A percentile compares a stretch with the other conserved stretches of the same genome.
Conservation (phyloP, 2,113 vertebrate species). For the Pitta sordida region DNA sequence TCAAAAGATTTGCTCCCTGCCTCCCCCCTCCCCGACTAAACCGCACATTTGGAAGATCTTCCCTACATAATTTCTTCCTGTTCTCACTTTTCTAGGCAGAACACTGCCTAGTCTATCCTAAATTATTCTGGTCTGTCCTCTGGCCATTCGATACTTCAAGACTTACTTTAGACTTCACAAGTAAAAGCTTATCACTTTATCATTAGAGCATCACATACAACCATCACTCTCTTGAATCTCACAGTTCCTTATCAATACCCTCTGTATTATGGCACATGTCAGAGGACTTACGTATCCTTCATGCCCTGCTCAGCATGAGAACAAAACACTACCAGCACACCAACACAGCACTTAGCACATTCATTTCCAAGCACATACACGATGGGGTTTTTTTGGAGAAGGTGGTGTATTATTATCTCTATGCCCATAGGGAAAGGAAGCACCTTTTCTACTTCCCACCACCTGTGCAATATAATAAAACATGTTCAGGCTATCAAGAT, state of each 20-base stretch:
- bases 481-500: neutral
- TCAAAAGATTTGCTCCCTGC: neutral
- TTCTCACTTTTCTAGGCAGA: neutral
- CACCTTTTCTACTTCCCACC: neutral
- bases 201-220: neutral
- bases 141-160: neutral
- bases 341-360: neutral
- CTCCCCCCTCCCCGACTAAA: too few species aligned
- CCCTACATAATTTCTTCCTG: neutral
- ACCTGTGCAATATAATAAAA: neutral
- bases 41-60: neutral
- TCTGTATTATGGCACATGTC: accelerated
- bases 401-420: neutral
- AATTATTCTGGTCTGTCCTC: neutral
- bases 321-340: neutral
- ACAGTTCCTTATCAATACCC: neutral
- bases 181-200: neutral
- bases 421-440: neutral
- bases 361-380: accelerated
- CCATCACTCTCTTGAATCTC: neutral
- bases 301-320: neutral
- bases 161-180: neutral
- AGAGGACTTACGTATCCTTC: neutral
- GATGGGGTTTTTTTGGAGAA: neutral
- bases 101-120: neutral